These are phyloP conservation scores for Eustalomyia histrio DNA, from an alignment of 2,888 invertebrate genomes.

Conservation along the genomic window DNA sequence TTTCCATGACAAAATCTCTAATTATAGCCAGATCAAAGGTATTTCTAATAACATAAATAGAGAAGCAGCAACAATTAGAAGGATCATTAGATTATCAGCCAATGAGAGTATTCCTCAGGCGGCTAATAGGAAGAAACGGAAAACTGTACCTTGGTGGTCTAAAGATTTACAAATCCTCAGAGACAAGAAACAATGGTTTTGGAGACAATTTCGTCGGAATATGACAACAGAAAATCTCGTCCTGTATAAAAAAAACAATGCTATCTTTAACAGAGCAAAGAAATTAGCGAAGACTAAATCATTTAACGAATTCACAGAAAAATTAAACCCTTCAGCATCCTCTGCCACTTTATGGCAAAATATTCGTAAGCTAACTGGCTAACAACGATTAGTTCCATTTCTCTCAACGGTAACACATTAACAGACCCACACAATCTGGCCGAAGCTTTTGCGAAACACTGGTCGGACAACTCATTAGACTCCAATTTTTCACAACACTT, in stretches of 20 bases:
- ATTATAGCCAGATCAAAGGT: neutral
- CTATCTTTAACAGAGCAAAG: slow-evolving; percentile 8
- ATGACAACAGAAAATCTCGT: neutral
- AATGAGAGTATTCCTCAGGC: slow-evolving; percentile 1
- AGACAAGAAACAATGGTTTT: neutral
- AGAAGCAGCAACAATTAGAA: slow-evolving; percentile 1
- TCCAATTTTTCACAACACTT: neutral
- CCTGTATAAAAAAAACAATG: slow-evolving; percentile 2
- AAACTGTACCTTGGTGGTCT: slow-evolving; percentile 13
- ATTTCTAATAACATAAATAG: slow-evolving; percentile 1
- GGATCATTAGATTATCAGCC: neutral
- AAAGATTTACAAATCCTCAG: neutral
- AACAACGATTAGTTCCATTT: neutral
- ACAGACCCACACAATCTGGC: neutral
- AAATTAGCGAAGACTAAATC: slow-evolving; percentile 2
- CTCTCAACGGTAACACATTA: neutral
- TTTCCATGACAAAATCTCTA: neutral
- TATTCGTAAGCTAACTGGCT: neutral
- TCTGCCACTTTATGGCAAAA: neutral
- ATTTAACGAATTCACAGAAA: neutral
- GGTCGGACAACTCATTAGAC: neutral
- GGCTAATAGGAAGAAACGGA: neutral
- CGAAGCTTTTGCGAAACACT: neutral
- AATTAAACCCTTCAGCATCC: neutral
- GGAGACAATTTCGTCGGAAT: neutral